Percentiles rank a stretch among this genome's conserved stretches.
Conservation (phyloP, 2,888 invertebrate genomes). For the Andrena minutula region DNA sequence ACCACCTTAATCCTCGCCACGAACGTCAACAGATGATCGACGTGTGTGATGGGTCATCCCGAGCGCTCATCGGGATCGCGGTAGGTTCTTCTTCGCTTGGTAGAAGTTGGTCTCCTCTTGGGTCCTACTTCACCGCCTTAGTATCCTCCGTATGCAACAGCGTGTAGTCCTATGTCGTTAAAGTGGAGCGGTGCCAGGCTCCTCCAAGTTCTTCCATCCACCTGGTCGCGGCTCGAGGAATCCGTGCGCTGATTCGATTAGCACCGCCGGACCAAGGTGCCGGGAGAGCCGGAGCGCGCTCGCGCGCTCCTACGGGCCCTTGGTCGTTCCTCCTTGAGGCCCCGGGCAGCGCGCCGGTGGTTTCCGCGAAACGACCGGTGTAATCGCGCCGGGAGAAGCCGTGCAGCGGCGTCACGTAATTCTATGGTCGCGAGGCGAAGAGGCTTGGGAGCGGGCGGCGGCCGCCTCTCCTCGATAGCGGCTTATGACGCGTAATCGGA, state of each 20-base stretch:
- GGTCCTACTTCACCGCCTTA: background rate
- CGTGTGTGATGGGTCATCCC: background rate
- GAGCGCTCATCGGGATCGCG: constrained; percentile 24
- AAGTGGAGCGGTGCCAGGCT: background rate
- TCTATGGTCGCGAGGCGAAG: constrained; percentile 31
- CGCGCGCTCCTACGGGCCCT: constrained; percentile 39
- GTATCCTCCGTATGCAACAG: background rate
- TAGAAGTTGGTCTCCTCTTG: background rate
- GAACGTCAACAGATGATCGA: constrained; percentile 1
- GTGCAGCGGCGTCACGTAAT: constrained; percentile 46
- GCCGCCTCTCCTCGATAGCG: constrained; percentile 71
- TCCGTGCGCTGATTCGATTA: background rate
- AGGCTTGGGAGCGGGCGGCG: constrained; percentile 55
- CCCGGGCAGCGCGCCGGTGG: constrained; percentile 14
- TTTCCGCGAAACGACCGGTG: constrained; percentile 30
- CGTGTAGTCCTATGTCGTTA: background rate
- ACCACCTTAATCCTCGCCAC: background rate
- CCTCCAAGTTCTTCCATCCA: background rate
- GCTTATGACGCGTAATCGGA: constrained; percentile 83
- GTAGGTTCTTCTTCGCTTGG: constrained; percentile 1
- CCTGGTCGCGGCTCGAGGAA: background rate
- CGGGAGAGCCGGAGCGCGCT: constrained; percentile 4
- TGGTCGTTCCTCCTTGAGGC: constrained; percentile 20
- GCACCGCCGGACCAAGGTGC: background rate
- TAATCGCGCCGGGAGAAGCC: constrained; percentile 31